Conservation (phyloP, 2,797 vertebrate species). For the Arctocebus calabarensis region DNA sequence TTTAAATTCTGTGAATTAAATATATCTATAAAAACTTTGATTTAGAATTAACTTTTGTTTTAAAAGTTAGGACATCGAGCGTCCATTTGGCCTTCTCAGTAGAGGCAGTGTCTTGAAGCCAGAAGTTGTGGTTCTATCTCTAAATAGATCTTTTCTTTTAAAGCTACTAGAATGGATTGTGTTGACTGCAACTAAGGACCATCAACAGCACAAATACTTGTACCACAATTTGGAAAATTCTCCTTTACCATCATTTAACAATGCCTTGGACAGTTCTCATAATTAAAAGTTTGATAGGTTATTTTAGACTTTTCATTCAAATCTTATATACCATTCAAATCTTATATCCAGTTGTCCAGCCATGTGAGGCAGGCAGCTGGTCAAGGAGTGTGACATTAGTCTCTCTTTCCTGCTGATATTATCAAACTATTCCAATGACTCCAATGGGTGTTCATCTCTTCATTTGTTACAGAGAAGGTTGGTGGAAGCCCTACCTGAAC, state of each 20-base stretch:
- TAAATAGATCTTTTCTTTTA: neutral
- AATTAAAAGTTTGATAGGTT: neutral
- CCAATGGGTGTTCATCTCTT: neutral
- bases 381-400: neutral
- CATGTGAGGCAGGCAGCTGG: neutral
- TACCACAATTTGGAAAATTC: neutral
- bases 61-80: neutral
- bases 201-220: neutral
- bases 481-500: neutral
- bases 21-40: neutral
- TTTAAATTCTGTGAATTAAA: neutral
- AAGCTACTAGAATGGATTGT: neutral
- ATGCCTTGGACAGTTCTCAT: neutral
- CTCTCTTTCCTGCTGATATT: neutral
- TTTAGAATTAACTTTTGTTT: constrained; percentile 1
- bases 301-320: neutral
- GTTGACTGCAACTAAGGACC: neutral
- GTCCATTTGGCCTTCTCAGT: neutral
- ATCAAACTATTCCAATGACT: neutral
- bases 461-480: neutral
- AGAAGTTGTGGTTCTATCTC: neutral
- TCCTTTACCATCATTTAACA: neutral
- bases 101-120: neutral
- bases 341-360: neutral
- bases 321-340: too few relatives aligned